Conservation (phyloP, 1,140 invertebrate genomes). For the Macrobrachium rosenbergii region DNA sequence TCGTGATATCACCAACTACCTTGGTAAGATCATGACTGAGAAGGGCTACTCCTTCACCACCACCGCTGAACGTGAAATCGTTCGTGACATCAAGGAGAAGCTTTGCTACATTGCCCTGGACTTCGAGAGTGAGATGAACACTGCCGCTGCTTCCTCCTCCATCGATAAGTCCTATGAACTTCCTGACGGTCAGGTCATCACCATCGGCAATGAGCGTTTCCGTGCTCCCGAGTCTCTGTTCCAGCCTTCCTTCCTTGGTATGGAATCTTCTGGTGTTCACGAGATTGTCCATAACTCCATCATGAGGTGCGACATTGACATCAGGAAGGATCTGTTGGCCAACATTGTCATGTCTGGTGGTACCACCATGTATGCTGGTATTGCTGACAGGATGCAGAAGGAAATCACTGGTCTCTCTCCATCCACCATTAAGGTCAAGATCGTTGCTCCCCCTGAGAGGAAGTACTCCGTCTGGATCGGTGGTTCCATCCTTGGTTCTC, state of each 20-base stretch:
- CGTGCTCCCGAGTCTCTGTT: slow-evolving; percentile 97
- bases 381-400: no score
- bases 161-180: slow-evolving; percentile 79
- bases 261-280: slow-evolving; percentile 75
- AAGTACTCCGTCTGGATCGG: no score
- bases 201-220: slow-evolving; percentile 97
- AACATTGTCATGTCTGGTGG: no score
- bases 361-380: no score
- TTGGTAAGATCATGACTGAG: slow-evolving; percentile 71
- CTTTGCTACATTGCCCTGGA: slow-evolving; percentile 33
- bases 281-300: slow-evolving; percentile 17
- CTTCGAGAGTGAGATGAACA: slow-evolving; percentile 33
- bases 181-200: slow-evolving; percentile 94
- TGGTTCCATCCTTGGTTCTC: no score
- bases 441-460: no score
- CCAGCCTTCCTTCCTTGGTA: slow-evolving; percentile 94
- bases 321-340: slow-evolving; percentile 1
- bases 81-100: slow-evolving; percentile 67
- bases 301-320: slow-evolving; percentile 27
- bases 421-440: no score
- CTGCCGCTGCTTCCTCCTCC: slow-evolving; percentile 14
- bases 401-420: no score
- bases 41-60: slow-evolving; percentile 69
- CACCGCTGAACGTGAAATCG: slow-evolving; percentile 72
- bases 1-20: no score